Conservation (phyloP, 92 coral and sea anemone genomes). For the Phenganax subtilis region DNA sequence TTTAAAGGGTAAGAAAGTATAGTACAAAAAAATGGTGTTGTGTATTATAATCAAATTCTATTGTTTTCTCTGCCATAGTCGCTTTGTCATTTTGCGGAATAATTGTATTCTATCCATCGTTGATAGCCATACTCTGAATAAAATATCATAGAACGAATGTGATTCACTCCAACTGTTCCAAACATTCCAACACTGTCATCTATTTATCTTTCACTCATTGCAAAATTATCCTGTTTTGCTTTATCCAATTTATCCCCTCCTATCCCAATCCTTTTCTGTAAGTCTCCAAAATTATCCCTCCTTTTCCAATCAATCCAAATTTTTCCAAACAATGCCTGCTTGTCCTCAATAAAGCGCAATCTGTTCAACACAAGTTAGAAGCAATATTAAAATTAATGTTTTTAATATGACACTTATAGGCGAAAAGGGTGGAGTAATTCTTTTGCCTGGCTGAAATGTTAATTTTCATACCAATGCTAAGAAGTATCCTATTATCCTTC, state of each 20-base stretch:
- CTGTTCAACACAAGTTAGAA: constrained; percentile 43
- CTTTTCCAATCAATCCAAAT: constrained; percentile 15
- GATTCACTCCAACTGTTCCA: not conserved
- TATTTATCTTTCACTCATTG: not conserved
- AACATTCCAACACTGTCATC: not conserved
- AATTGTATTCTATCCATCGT: no score
- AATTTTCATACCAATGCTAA: constrained; percentile 40
- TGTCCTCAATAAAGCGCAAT: constrained; percentile 27
- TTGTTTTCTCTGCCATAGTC: no score
- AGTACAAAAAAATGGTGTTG: no score
- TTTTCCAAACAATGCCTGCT: constrained; percentile 18
- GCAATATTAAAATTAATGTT: constrained; percentile 30
- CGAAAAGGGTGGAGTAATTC: not conserved
- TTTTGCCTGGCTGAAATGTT: constrained; percentile 26
- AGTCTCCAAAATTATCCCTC: constrained; percentile 27
- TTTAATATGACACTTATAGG: not conserved
- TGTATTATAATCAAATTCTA: no score
- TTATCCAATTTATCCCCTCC: not conserved
- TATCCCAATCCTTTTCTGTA: not conserved
- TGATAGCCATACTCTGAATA: no score
- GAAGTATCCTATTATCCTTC: constrained; percentile 32
- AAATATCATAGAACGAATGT: not conserved
- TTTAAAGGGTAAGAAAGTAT: no score
- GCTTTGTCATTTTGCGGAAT: no score
- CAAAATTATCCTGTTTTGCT: not conserved